These are phyloP conservation scores for Ochlodes sylvanus DNA, from an alignment of 2,888 invertebrate genomes.

Conservation along the genomic window DNA sequence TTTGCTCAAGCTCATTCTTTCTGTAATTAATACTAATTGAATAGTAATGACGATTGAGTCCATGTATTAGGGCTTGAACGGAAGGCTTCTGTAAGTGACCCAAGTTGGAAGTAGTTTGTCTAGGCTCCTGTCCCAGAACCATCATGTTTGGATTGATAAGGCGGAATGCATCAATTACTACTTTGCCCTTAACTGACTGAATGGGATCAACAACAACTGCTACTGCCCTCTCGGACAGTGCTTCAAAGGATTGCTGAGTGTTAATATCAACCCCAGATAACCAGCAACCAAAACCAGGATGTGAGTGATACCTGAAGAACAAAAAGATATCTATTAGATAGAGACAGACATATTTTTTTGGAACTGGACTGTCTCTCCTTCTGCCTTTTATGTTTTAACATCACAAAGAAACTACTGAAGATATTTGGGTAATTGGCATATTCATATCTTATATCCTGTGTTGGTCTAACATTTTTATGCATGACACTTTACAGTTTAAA, in stretches of 20 bases:
- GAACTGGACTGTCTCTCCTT: no score
- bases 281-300: slow-evolving; percentile 99
- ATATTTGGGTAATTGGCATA: no score
- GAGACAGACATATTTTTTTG: no score
- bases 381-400: no score
- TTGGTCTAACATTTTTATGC: no score
- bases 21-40: slow-evolving; percentile 99
- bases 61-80: slow-evolving; percentile 99
- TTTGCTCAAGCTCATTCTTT: slow-evolving; percentile 99
- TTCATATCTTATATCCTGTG: no score
- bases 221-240: slow-evolving; percentile 98
- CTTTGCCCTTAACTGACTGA: slow-evolving; percentile 99
- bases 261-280: slow-evolving; percentile 99
- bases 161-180: slow-evolving; percentile 99
- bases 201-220: slow-evolving; percentile 99
- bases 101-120: slow-evolving; percentile 99
- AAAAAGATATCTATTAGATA: neutral
- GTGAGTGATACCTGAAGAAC: slow-evolving; percentile 94
- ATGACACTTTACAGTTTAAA: no score
- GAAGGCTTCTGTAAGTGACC: slow-evolving; percentile 99
- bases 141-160: slow-evolving; percentile 99
- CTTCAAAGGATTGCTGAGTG: slow-evolving; percentile 99
- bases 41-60: slow-evolving; percentile 99
- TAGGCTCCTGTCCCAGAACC: slow-evolving; percentile 98
- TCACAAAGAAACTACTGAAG: no score